A percentile compares a stretch with the other conserved stretches of the same genome.
Evolutionary conservation across 2,797 vertebrate genomes (phyloP).

Genomic region (Fistularia commersonii): DNA sequence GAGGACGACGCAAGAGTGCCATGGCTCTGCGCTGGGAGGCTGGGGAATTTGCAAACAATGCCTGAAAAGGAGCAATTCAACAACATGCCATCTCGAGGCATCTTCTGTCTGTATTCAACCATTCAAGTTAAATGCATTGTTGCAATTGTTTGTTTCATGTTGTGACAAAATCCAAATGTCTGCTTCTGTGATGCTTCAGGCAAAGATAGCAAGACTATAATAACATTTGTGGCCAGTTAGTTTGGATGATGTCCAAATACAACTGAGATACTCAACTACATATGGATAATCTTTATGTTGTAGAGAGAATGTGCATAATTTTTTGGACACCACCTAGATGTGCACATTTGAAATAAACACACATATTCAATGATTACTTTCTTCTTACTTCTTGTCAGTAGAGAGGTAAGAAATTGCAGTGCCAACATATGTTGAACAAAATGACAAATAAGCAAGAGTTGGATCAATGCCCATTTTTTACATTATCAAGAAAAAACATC

Average conservation of each 20-base stretch:
- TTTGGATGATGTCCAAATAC: background rate
- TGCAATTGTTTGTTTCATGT: conserved; percentile 59
- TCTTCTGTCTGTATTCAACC: conserved; percentile 28
- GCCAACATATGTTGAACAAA: conserved; percentile 11
- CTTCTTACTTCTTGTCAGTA: background rate
- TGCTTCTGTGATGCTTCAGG: conserved; percentile 68
- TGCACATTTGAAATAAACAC: background rate
- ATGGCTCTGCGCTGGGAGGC: conserved; percentile 80
- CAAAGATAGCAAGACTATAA: conserved; percentile 30
- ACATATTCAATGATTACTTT: background rate
- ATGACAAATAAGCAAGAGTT: conserved; percentile 2
- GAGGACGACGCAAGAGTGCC: conserved; percentile 75
- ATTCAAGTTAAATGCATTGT: conserved; percentile 42
- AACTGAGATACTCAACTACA: background rate
- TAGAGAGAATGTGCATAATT: conserved; percentile 1
- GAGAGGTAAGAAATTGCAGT: background rate
- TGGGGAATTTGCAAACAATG: conserved; percentile 70
- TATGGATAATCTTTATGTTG: too few relatives aligned
- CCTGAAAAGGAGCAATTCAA: conserved; percentile 46
- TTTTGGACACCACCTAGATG: background rate
- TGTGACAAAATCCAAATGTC: conserved; percentile 49
- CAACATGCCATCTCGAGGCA: conserved; percentile 10
- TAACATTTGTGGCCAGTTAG: conserved; percentile 15
- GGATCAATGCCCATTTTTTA: too few relatives aligned
- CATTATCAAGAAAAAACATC: too few relatives aligned